These are phyloP conservation scores for Thomomys bottae DNA, from an alignment of 2,113 vertebrate genomes.

Conservation along the genomic window DNA sequence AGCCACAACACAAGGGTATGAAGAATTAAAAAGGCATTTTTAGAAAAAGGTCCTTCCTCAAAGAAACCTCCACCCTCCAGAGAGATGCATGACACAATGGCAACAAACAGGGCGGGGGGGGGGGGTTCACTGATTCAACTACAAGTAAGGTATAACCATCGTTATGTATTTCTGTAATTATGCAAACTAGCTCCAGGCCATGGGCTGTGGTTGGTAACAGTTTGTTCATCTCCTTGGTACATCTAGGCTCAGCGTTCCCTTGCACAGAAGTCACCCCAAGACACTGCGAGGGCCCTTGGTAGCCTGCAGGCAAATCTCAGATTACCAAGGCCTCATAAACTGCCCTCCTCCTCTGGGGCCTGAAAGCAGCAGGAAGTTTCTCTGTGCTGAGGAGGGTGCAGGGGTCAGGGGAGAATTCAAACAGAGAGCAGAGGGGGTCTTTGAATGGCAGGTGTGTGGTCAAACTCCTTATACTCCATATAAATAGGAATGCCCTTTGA, in stretches of 20 bases:
- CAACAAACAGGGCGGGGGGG: not conserved
- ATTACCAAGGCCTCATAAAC: not conserved
- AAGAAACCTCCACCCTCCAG: not conserved
- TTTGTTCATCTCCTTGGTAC: not conserved
- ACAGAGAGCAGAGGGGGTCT: not conserved
- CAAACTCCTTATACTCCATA: fast-evolving
- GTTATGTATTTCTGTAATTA: not conserved
- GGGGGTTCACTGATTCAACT: not conserved
- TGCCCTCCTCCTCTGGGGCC: not conserved
- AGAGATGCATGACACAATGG: not conserved
- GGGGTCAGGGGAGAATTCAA: too few species aligned
- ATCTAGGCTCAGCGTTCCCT: not conserved
- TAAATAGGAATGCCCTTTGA: not conserved
- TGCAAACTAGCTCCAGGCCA: not conserved
- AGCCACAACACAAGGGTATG: not conserved
- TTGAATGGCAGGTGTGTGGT: not conserved
- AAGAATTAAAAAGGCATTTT: not conserved
- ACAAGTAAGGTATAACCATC: not conserved
- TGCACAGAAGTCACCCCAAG: not conserved
- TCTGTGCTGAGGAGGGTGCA: not conserved
- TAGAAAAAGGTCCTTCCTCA: not conserved
- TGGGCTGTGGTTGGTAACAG: not conserved
- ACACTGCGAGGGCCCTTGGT: too few species aligned
- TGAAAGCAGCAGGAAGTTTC: not conserved
- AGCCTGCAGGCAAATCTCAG: not conserved